Base-by-base conservation (phyloP, 2,888 invertebrate genomes). In the Prenolepis imparis region DNA sequence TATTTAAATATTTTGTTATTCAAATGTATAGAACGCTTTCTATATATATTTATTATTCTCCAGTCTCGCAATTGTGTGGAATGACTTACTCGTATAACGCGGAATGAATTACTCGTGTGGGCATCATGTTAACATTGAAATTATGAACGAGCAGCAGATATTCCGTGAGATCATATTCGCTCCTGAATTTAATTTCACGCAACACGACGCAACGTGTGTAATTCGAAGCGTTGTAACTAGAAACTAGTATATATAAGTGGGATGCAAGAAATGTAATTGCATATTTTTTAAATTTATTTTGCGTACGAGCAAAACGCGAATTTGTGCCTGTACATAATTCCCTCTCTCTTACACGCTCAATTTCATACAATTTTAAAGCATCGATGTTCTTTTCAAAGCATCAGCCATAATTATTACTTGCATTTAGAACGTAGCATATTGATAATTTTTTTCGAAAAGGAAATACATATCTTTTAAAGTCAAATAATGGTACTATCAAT, bases 101-200 rank as follows among this genome's bases (percentile, higher is more conserved):
- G 24, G 8, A 59, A 59, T 70, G 70, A 70, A 80, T 72, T 61
- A 80, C 9, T 78, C 36, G 36, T 36, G 32, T 44, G 11, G 59
- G 78, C 68, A 44, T 80, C 72, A 36, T 44, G 59, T 80, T 80
- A 80, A 72, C 78, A 59, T 61, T 70, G 59, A 80, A 80, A 72
- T 80, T 80, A 80, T 80, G 78, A 80, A 80, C 78, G 36, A 36
- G 57, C 72, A 68, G 44, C 52, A 59, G 78, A 72, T 80, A 80
- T 80, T 55, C 44, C 36, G 44, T 36, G 36, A 72, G 59, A 80
- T 80, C 72, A 80, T 80, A 72, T 80, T 80, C 48, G 48, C 72
- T 72, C 48, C 32, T 72, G 48, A 80, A 72, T 80, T 59, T 61
- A 80, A 80, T 80, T 80, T 80, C 36, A 24, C 59, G 78, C 59